phyloP scores from a whole-genome alignment of 2,113 vertebrate species.

The Oceanites oceanicus region DNA sequence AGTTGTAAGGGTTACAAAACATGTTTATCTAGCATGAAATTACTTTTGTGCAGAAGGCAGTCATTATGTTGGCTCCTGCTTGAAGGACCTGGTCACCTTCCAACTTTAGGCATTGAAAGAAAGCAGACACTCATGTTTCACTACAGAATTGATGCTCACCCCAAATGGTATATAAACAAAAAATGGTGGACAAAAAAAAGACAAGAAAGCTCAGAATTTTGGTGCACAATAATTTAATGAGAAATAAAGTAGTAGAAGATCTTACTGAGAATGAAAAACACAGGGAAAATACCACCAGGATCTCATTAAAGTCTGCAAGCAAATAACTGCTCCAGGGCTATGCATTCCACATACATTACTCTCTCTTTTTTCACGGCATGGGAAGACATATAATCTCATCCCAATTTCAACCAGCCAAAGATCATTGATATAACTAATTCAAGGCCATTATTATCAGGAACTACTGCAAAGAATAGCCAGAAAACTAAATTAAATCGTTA shows the following conservation, averaged over 20 bases:
- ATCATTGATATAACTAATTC: background rate
- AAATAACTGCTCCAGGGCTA: background rate
- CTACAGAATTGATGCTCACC: background rate
- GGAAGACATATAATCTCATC: background rate
- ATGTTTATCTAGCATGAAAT: background rate
- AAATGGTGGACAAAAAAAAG: background rate
- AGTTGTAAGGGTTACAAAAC: background rate
- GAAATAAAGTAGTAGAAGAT: background rate
- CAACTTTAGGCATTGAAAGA: background rate
- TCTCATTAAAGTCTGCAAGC: background rate
- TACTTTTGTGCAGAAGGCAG: background rate
- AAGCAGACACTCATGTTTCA: rapidly evolving
- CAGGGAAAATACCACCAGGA: too few relatives aligned
- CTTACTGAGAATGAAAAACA: background rate
- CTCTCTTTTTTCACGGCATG: background rate
- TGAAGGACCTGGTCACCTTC: background rate
- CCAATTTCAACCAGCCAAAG: background rate
- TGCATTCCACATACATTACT: background rate
- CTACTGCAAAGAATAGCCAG: background rate
- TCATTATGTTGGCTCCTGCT: background rate
- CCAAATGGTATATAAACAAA: background rate
- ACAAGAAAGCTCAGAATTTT: background rate
- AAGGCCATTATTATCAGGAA: background rate
- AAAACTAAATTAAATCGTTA: background rate
- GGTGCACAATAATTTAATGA: conserved; percentile 9